Conservation (phyloP, 2,888 invertebrate genomes). For the Proisotoma minuta region DNA sequence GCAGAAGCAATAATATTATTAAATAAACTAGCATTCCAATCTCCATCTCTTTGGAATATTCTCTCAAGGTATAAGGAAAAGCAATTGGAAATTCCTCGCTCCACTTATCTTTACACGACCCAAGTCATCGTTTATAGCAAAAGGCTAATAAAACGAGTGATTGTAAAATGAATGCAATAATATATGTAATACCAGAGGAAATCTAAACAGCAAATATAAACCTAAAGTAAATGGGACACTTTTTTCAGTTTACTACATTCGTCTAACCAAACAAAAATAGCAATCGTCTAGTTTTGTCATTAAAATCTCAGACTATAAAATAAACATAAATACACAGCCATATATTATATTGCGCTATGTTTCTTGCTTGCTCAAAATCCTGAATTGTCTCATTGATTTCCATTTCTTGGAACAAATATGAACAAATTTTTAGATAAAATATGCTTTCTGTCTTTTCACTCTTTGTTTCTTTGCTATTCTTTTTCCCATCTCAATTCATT, state of each 20-base stretch:
- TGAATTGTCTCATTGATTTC: background rate
- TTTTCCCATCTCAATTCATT: background rate
- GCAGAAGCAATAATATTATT: background rate
- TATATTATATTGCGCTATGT: too few relatives aligned
- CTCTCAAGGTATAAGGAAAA: background rate
- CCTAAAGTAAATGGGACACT: too few relatives aligned
- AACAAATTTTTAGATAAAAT: too few relatives aligned
- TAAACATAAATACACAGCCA: too few relatives aligned
- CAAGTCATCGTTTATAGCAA: background rate
- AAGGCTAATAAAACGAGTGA: constrained; percentile 2
- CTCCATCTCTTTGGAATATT: background rate
- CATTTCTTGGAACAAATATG: background rate
- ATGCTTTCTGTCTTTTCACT: background rate
- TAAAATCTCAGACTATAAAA: constrained; percentile 1
- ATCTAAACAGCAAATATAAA: too few relatives aligned
- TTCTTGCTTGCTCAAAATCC: background rate
- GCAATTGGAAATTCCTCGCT: constrained; percentile 2
- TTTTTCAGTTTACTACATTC: too few relatives aligned
- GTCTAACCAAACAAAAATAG: too few relatives aligned
- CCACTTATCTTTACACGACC: background rate
- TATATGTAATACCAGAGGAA: background rate
- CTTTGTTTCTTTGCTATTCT: background rate
- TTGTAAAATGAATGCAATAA: background rate
- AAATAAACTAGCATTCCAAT: background rate
- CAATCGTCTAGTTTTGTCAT: constrained; percentile 3